Evolutionary conservation across 2,888 invertebrate genomes (phyloP).

Genomic region (Diploptera punctata): DNA sequence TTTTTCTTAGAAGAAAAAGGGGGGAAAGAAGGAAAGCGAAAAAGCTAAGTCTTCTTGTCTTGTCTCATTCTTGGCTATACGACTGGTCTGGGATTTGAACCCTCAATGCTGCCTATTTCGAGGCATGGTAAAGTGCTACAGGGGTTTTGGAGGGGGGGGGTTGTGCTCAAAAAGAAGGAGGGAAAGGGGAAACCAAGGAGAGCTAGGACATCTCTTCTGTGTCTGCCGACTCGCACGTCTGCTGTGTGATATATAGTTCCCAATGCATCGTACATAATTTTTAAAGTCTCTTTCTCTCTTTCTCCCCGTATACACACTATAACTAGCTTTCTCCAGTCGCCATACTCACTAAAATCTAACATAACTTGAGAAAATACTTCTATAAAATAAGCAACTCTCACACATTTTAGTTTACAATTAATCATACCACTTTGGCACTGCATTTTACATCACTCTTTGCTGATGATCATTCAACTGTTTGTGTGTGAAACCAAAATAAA

Average conservation of each 20-base stretch:
- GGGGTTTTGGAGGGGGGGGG: constrained; percentile 14
- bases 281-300: constrained; percentile 43
- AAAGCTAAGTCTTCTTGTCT: constrained; percentile 14
- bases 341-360: too few species aligned
- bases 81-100: constrained; percentile 27
- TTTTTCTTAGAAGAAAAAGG: constrained; percentile 14
- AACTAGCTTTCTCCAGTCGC: too few species aligned
- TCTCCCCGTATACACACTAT: too few species aligned
- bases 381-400: too few species aligned
- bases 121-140: constrained; percentile 14
- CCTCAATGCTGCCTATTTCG: constrained; percentile 29
- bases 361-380: too few species aligned
- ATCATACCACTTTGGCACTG: too few species aligned
- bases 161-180: constrained; percentile 12
- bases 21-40: neutral
- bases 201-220: constrained; percentile 42
- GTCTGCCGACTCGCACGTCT: constrained; percentile 54
- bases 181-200: neutral
- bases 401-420: too few species aligned
- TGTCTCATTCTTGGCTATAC: constrained; percentile 30
- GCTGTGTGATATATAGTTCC: constrained; percentile 58
- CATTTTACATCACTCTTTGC: too few species aligned
- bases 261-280: constrained; percentile 60
- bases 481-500: too few species aligned
- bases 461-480: too few species aligned